Conservation (phyloP, 2,797 vertebrate species). For the Sciurus vulgaris region DNA sequence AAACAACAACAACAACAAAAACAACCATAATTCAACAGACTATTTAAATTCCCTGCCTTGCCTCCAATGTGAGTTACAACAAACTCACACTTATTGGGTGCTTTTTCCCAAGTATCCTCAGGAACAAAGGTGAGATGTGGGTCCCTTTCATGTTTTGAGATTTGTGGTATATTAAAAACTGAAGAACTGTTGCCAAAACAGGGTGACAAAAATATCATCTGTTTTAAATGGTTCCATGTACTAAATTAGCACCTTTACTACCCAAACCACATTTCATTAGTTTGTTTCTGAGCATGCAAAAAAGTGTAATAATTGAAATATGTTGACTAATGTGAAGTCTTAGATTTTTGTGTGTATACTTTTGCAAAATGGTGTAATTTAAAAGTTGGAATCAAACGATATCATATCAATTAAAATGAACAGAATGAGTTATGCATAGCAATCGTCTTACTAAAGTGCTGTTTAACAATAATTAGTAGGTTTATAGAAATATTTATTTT, state of each 20-base stretch:
- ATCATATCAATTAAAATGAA: background rate
- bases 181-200: background rate
- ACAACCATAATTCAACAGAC: background rate
- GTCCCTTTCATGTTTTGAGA: background rate
- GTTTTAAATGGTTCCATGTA: slow-evolving; percentile 33
- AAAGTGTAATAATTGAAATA: background rate
- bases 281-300: background rate
- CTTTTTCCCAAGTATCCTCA: background rate
- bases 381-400: background rate
- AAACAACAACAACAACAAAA: background rate
- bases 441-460: background rate
- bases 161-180: background rate
- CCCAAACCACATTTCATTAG: background rate
- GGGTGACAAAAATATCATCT: background rate
- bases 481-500: background rate
- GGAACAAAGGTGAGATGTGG: background rate
- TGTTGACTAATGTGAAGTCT: background rate
- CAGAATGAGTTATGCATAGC: background rate
- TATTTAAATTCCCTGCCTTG: background rate
- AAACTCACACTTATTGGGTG: background rate
- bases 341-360: background rate
- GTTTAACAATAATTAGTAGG: background rate
- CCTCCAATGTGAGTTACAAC: background rate
- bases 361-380: background rate
- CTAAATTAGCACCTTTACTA: slow-evolving; percentile 8